Percentiles rank a stretch among this genome's conserved stretches.
Evolutionary conservation across 2,888 invertebrate species (phyloP).

Genomic region (Pseudanteris insignis): DNA sequence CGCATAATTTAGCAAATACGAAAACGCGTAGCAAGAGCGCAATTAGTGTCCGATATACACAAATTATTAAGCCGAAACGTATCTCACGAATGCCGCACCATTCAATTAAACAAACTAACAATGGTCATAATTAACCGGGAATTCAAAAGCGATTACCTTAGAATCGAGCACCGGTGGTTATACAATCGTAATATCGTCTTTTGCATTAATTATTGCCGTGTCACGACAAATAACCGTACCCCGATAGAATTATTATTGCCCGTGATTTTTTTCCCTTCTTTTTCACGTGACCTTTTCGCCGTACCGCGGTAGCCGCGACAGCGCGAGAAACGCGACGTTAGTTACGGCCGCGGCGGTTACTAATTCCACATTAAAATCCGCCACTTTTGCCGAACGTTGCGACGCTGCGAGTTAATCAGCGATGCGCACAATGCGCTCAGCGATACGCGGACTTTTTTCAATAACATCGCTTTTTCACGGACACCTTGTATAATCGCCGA

Average conservation of each 20-base stretch:
- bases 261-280: too few species aligned
- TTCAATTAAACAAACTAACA: conserved; percentile 14
- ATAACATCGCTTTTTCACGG: conserved; percentile 3
- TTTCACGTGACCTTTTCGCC: conserved; percentile 34
- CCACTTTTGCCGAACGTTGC: background rate
- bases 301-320: conserved; percentile 25
- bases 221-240: conserved; percentile 37
- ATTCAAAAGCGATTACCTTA: too few species aligned
- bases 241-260: conserved; percentile 32
- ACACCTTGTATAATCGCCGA: conserved; percentile 30
- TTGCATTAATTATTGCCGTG: conserved; percentile 39
- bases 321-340: conserved; percentile 23
- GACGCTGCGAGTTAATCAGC: too few species aligned
- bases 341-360: conserved; percentile 20
- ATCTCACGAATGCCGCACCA: too few species aligned
- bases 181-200: conserved; percentile 40
- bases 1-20: too few species aligned
- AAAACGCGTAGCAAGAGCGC: too few species aligned
- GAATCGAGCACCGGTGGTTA: too few species aligned
- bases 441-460: too few species aligned
- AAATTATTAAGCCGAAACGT: too few species aligned
- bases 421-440: too few species aligned
- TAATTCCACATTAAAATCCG: conserved; percentile 3
- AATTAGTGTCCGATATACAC: too few species aligned
- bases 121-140: conserved; percentile 14